Percentiles rank a stretch among this genome's conserved stretches.
Conservation (phyloP, 1,140 invertebrate species). For the Drosophila mauritiana region DNA sequence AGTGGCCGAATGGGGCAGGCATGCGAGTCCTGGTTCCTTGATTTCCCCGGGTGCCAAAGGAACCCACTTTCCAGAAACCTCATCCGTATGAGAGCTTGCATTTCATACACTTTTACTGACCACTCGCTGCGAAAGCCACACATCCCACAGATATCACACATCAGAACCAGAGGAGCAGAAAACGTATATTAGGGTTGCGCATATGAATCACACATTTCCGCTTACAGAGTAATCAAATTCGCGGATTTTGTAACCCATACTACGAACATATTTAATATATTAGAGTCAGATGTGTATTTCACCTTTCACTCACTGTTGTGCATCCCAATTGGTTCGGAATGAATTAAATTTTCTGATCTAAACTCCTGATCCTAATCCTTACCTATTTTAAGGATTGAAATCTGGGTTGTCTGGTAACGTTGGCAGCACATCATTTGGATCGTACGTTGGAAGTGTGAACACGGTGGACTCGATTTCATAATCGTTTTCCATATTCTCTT, state of each 20-base stretch:
- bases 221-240: too few relatives aligned
- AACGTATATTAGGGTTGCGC: background rate
- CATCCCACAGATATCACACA: slow-evolving; percentile 8
- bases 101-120: slow-evolving; percentile 63
- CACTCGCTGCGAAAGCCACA: slow-evolving; percentile 25
- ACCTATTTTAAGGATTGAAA: background rate
- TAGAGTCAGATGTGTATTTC: too few relatives aligned
- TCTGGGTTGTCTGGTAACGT: background rate
- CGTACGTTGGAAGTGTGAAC: background rate
- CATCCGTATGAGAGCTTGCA: slow-evolving; percentile 30
- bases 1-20: slow-evolving; percentile 40
- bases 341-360: too few relatives aligned
- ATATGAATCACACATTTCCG: background rate
- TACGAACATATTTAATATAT: too few relatives aligned
- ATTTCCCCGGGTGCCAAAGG: slow-evolving; percentile 72
- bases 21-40: slow-evolving; percentile 54
- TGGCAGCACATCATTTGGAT: background rate
- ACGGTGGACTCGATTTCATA: too few relatives aligned
- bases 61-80: slow-evolving; percentile 15
- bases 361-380: too few relatives aligned
- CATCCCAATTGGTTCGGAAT: too few relatives aligned
- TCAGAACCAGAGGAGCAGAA: background rate
- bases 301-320: too few relatives aligned
- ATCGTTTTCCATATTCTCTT: background rate
- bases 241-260: too few relatives aligned